Evolutionary conservation across 2,888 invertebrate species (phyloP), one percentile per base, ranked within the genome.

Genomic region (Sarcophaga rosellei): DNA sequence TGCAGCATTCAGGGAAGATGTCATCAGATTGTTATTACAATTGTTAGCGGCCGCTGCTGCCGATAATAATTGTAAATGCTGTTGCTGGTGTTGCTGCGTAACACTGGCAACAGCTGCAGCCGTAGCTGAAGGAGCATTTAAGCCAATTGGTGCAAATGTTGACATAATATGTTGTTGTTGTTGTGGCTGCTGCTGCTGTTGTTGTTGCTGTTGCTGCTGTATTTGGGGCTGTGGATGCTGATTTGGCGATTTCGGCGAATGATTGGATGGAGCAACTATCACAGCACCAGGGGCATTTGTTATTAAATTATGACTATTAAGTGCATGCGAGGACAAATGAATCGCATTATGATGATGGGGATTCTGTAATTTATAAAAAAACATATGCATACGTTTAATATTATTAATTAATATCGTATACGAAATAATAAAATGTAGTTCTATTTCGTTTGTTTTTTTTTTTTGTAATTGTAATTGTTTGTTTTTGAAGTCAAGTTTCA

Each of bases 231-330:
- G 88, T 69, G 90, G 92, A 82, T 91, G 91, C 88, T 93, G 93
- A 90, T 92, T 93, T 89, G 93, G 93, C 84, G 93, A 93, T 91
- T 93, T 93, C 87, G 93, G 93, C 86, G 93, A 93, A 90, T 91
- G 92, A 91, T 92, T 93, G 89, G 89, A 35, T 65, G 72, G 79
- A 83, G 84, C 88, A 89, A 81, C 77, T 61, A 86, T 65, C 62
- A 45, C 80, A 81, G 88, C 86, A 86, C 81, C 88, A 88, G 85
- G 61, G 59, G 88, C 84, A 76, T 91, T 89, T 89, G 91, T 89
- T 91, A 93, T 90, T 92, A 92, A 90, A 92, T 92, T 93, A 92
- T 93, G 93, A 93, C 93, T 93, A 92, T 91, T 93, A 91, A 93
- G 91, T 89, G 92, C 92, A 91, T 93, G 93, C 89, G 93, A 91